A percentile compares a stretch with the other conserved stretches of the same genome.
Conservation (phyloP, 2,797 vertebrate species). For the Sebastes glaucus region DNA sequence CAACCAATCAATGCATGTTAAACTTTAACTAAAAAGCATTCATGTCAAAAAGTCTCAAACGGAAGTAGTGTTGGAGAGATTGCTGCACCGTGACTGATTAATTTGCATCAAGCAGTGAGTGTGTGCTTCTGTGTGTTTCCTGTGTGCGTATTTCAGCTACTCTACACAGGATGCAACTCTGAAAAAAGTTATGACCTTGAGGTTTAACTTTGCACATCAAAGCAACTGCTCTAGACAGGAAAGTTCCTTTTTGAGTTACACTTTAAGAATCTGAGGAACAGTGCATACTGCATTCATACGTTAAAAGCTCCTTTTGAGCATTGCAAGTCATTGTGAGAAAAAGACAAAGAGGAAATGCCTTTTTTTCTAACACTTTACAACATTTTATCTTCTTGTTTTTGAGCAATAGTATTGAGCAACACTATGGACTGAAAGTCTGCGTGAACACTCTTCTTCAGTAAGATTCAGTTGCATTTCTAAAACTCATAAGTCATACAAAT, state of each 20-base stretch:
- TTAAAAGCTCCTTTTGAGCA: background rate
- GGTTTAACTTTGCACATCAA: constrained; percentile 47
- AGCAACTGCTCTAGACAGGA: background rate
- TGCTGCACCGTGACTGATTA: constrained; percentile 14
- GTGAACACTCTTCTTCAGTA: background rate
- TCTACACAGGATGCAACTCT: constrained; percentile 67
- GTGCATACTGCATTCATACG: background rate
- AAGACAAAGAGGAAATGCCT: background rate
- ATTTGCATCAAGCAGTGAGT: constrained; percentile 36
- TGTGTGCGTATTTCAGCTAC: constrained; percentile 40
- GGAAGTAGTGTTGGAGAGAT: constrained; percentile 19
- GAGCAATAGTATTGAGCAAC: no score
- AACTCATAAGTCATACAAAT: no score
- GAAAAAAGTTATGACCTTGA: constrained; percentile 36
- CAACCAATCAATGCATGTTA: no score
- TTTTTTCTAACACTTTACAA: background rate
- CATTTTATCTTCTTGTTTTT: background rate
- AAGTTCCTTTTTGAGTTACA: background rate
- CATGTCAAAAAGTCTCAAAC: background rate
- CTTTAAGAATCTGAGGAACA: background rate
- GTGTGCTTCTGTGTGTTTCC: constrained; percentile 53
- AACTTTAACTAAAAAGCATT: background rate
- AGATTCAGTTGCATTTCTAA: background rate
- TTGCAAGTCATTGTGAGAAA: background rate
- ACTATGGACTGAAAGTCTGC: no score